These are phyloP conservation scores for Listronotus bonariensis DNA, from an alignment of 1,140 invertebrate genomes.

Conservation along the genomic window DNA sequence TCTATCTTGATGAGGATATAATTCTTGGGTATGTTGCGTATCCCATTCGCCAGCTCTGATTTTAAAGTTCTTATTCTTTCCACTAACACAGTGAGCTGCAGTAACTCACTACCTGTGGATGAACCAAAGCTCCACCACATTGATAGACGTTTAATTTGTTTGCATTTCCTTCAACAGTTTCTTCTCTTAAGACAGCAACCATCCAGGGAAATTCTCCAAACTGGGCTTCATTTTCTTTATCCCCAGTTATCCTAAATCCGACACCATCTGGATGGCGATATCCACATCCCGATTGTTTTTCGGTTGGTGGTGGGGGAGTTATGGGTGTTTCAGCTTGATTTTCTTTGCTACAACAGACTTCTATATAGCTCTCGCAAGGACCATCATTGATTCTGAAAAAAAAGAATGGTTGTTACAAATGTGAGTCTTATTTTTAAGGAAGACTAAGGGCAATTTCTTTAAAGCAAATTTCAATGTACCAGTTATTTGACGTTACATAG, in stretches of 20 bases:
- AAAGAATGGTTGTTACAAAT: not conserved
- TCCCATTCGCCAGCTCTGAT: conserved; percentile 80
- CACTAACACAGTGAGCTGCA: conserved; percentile 67
- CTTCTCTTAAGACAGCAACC: conserved; percentile 73
- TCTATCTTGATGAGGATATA: conserved; percentile 73
- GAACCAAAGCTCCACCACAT: conserved; percentile 78
- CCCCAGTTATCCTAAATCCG: conserved; percentile 69
- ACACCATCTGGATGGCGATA: conserved; percentile 66
- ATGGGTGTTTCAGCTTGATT: conserved; percentile 47
- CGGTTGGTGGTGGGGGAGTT: conserved; percentile 41
- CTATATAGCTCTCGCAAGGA: conserved; percentile 66
- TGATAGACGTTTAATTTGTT: conserved; percentile 69
- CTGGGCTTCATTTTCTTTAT: conserved; percentile 64
- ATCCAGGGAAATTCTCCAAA: conserved; percentile 84
- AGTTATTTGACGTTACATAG: no score
- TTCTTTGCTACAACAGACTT: conserved; percentile 64
- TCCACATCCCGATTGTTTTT: conserved; percentile 61
- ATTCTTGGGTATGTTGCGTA: conserved; percentile 74
- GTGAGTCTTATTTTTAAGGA: not conserved
- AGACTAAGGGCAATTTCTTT: no score
- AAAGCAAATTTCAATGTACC: no score
- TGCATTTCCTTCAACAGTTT: conserved; percentile 58
- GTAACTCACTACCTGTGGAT: conserved; percentile 72
- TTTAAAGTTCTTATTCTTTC: conserved; percentile 56
- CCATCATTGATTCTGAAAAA: conserved; percentile 57